phyloP scores from a whole-genome alignment of 2,113 vertebrate species.

The Tautogolabrus adspersus region DNA sequence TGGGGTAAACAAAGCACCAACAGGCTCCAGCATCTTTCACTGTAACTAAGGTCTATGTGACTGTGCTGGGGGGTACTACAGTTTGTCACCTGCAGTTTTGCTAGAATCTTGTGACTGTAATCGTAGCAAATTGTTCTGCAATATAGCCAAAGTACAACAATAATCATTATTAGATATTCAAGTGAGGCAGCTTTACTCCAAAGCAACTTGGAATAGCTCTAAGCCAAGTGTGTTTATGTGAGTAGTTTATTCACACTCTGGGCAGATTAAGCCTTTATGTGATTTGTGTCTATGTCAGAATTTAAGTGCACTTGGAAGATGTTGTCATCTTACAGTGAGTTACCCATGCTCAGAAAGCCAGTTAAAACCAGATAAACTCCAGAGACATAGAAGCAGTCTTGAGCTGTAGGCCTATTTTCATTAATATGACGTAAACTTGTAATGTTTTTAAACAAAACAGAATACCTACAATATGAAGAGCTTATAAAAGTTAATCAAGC shows the following conservation, averaged over 20 bases:
- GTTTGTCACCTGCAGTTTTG: constrained; percentile 12
- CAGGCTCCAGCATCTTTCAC: constrained; percentile 20
- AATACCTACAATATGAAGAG: too few relatives aligned
- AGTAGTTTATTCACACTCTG: constrained; percentile 1
- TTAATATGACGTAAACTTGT: neutral
- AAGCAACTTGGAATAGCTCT: neutral
- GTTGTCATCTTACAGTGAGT: constrained; percentile 3
- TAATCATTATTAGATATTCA: constrained; percentile 9
- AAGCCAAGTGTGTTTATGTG: constrained; percentile 1
- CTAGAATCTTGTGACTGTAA: constrained; percentile 1
- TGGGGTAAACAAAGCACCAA: constrained; percentile 21
- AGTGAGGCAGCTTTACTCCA: neutral
- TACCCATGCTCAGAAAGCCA: neutral
- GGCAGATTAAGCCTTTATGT: neutral
- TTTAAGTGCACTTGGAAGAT: constrained; percentile 1
- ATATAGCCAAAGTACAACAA: neutral
- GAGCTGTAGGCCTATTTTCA: neutral
- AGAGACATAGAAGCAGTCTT: neutral
- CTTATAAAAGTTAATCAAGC: too few relatives aligned
- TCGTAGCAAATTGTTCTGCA: constrained; percentile 5
- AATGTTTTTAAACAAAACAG: too few relatives aligned
- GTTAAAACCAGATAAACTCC: neutral
- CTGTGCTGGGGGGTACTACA: neutral
- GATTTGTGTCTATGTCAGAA: constrained; percentile 22
- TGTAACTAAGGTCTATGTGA: constrained; percentile 36